Base-by-base conservation (phyloP, 2,797 vertebrate species). In the Paramormyrops hopkinsi region DNA sequence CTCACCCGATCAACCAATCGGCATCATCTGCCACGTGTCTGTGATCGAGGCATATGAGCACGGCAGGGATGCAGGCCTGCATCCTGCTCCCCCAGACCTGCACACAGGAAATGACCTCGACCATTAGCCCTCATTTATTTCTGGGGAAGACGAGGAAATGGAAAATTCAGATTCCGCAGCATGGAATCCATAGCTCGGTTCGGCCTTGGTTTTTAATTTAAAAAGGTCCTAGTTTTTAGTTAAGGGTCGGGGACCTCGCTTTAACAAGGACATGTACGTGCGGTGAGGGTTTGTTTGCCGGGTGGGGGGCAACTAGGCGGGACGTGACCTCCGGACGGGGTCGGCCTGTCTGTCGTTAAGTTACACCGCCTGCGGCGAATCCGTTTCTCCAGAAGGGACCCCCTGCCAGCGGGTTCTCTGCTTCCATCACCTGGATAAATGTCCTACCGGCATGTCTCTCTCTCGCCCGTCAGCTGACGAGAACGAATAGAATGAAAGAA, bases 401-500 rank as follows among this genome's bases (percentile, higher is more conserved):
- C 85, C 90, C 76, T 17, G 65, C 22, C 12, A 88, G 88, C 87
- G 87, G 87, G 86, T 44, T 88, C 90, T 89, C 73, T 62, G 90
- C 89, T 62, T 90, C 73, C 53, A 41, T 56, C 76, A 88, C 89
- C 90, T 89, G 89, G 90, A 91, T 91, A 89, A 91, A 90, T 73
- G 85, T 85, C 79, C 59, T 29, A 0, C 53, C 87, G 33, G 90
- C 51, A 90, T 91, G 89, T 88, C 89, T 82, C 88, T 86, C 84
- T 56, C 83, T 9, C 56, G 6, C 5, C n/a, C 8, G 83, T 56
- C 54, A 88, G 65, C 41, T 53, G 91, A 90, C 91, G 90, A 93
- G 90, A 93, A 92, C 91, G 94, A 94, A 95, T 91, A 94, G 92
- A 92, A 59, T 79, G 88, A 89, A 90, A 90, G 92, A 92, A 90